Conservation (phyloP, 2,113 vertebrate species). For the Ursus arctos region DNA sequence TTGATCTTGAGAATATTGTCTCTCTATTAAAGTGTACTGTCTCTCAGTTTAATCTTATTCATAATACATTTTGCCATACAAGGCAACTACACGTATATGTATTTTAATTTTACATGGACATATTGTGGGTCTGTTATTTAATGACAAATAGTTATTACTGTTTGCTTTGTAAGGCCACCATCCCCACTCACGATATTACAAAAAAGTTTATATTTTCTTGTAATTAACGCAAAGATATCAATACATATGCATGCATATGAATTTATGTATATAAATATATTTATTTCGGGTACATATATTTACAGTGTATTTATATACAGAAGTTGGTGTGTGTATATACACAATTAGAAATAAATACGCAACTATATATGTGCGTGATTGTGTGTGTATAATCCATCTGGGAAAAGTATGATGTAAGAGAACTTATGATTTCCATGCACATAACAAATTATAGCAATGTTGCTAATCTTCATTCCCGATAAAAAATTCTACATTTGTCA, state of each 20-base stretch:
- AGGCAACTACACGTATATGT: not conserved
- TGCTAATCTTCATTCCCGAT: not conserved
- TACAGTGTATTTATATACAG: not conserved
- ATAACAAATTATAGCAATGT: not conserved
- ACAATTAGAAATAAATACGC: not conserved
- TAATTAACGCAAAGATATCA: not conserved
- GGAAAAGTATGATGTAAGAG: not conserved
- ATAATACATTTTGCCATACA: not conserved
- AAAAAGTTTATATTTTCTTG: not conserved
- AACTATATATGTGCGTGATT: not conserved
- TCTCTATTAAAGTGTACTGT: not conserved
- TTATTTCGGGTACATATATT: not conserved
- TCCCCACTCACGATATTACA: not conserved
- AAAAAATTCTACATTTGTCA: not conserved
- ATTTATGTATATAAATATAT: not conserved
- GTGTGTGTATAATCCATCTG: not conserved
- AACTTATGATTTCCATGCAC: not conserved
- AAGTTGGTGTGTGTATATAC: not conserved
- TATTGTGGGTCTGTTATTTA: not conserved
- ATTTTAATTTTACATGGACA: not conserved
- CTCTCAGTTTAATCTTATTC: not conserved
- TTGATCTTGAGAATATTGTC: not conserved
- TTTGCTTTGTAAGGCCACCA: not conserved
- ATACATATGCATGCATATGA: not conserved
- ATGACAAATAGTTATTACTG: not conserved